phyloP scores from a whole-genome alignment of 2,113 vertebrate species.

The Aviceda subcristata region DNA sequence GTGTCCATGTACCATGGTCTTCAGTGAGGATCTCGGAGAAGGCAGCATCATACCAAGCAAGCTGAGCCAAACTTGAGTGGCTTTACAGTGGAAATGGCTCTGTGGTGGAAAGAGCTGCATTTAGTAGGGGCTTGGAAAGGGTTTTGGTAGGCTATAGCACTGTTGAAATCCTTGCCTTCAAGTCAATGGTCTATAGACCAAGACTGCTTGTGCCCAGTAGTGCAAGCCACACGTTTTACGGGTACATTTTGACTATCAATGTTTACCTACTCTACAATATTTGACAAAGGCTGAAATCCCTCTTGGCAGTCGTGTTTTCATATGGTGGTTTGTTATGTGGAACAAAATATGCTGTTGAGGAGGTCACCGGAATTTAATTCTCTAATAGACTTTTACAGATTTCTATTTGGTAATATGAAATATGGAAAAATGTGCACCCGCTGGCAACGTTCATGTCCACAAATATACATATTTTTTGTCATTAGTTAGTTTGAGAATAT shows the following conservation, averaged over 20 bases:
- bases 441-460: neutral
- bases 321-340: neutral
- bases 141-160: neutral
- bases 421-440: neutral
- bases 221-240: neutral
- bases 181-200: neutral
- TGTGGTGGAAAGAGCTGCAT: neutral
- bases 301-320: neutral
- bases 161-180: neutral
- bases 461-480: neutral
- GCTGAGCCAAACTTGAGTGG: neutral
- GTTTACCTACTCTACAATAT: neutral
- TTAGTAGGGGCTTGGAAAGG: neutral
- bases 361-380: neutral
- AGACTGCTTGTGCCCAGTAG: neutral
- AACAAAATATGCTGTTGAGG: neutral
- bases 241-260: neutral
- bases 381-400: neutral
- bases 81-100: neutral
- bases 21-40: neutral
- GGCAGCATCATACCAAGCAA: neutral
- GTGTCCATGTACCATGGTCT: rapidly evolving
- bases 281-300: neutral
- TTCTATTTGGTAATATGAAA: neutral
- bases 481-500: neutral